phyloP scores from a whole-genome alignment of 2,888 invertebrate species.

The Pyrrhia umbra region DNA sequence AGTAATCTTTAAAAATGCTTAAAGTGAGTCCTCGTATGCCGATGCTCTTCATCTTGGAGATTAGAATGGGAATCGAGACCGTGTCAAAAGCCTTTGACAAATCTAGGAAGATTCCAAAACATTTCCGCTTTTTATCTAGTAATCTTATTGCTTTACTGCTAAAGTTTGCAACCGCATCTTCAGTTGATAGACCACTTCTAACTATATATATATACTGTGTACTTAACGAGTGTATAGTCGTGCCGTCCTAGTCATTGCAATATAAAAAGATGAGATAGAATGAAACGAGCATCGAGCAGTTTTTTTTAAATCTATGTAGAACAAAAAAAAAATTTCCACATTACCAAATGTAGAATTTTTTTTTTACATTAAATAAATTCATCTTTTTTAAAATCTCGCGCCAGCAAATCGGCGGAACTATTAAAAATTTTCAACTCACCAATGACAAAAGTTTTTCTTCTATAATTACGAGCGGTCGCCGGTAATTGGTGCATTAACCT shows the following conservation, averaged over 20 bases:
- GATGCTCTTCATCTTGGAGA: background rate
- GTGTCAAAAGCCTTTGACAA: background rate
- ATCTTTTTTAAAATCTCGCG: slow-evolving; percentile 1
- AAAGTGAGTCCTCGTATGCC: background rate
- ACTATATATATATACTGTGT: no score
- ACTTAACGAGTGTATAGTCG: no score
- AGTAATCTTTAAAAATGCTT: background rate
- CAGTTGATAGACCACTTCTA: background rate
- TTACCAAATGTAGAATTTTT: no score
- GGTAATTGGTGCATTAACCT: slow-evolving; percentile 59
- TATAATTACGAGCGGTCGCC: slow-evolving; percentile 41
- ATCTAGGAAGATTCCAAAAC: background rate
- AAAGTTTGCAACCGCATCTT: background rate
- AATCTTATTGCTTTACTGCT: background rate
- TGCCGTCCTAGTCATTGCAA: no score
- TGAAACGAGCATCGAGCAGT: no score
- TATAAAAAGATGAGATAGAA: no score
- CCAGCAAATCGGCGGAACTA: slow-evolving; percentile 4
- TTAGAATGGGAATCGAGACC: background rate
- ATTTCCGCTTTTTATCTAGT: background rate
- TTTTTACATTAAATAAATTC: no score
- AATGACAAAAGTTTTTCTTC: slow-evolving; percentile 28
- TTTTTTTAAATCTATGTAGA: no score
- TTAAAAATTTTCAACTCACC: slow-evolving; percentile 31
- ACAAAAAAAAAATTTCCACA: no score